Evolutionary conservation across 2,797 vertebrate genomes (phyloP).

Genomic region (Macroramphosus scolopax): DNA sequence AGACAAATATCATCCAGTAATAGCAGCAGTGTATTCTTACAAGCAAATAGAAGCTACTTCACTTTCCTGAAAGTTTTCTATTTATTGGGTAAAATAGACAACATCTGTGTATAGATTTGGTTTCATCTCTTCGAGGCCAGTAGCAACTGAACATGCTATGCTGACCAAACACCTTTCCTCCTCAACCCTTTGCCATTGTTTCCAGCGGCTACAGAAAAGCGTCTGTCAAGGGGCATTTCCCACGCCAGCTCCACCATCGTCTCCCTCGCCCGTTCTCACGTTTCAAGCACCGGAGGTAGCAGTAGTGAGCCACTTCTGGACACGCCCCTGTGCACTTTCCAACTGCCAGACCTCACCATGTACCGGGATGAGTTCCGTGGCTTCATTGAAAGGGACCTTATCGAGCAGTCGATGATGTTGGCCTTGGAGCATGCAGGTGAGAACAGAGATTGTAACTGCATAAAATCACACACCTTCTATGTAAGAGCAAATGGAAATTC

Average conservation of each 20-base stretch:
- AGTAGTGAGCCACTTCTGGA: conserved; percentile 84
- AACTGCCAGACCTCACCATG: conserved; percentile 93
- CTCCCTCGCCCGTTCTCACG: conserved; percentile 92
- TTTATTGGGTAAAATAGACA: too few species aligned
- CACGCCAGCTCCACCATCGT: conserved; percentile 95
- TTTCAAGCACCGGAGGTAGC: conserved; percentile 83
- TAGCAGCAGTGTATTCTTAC: not conserved
- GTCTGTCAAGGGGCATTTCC: conserved; percentile 91
- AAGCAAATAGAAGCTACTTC: too few species aligned
- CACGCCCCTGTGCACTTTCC: conserved; percentile 96
- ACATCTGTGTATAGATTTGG: too few species aligned
- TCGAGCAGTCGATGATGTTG: conserved; percentile 97
- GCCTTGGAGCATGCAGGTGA: conserved; percentile 93
- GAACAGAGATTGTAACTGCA: conserved; percentile 24
- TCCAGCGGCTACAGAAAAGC: conserved; percentile 82
- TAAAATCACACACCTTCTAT: not conserved
- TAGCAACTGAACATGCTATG: too few species aligned
- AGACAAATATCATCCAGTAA: too few species aligned
- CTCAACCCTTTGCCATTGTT: not conserved
- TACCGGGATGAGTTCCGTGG: conserved; percentile 92
- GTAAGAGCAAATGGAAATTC: too few species aligned
- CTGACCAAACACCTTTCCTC: not conserved
- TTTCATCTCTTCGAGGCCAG: too few species aligned
- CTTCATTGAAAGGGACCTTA: conserved; percentile 95
- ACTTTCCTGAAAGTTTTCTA: too few species aligned